Percentiles rank a stretch among this genome's conserved stretches.
phyloP scores from a whole-genome alignment of 2,113 vertebrate species.

The Muntiacus muntjak region DNA sequence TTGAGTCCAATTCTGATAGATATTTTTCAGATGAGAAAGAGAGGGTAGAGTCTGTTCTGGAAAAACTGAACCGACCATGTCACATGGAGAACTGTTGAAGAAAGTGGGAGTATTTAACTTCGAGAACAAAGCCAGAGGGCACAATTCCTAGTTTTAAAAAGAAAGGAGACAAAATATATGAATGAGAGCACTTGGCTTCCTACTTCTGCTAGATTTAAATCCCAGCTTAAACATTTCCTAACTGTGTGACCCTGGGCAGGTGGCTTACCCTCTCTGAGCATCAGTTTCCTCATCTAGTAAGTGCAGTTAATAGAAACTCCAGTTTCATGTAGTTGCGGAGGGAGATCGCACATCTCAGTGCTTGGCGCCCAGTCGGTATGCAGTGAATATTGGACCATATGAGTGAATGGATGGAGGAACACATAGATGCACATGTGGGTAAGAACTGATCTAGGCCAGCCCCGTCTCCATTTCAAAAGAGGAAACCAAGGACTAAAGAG shows the following conservation, averaged over 20 bases:
- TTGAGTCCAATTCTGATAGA: not conserved
- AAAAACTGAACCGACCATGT: not conserved
- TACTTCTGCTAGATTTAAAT: not conserved
- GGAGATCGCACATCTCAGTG: not conserved
- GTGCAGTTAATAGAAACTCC: not conserved
- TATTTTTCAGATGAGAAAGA: constrained; percentile 6
- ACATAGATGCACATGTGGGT: not conserved
- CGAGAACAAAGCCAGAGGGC: not conserved
- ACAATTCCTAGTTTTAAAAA: not conserved
- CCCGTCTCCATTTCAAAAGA: not conserved
- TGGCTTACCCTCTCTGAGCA: not conserved
- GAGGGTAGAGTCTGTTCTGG: not conserved
- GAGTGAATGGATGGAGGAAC: not conserved
- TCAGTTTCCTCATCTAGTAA: not conserved
- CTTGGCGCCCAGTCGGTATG: not conserved
- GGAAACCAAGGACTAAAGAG: not conserved
- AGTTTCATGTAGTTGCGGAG: not conserved
- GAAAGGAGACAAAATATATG: not conserved
- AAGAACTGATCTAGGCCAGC: not conserved
- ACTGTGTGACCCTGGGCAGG: not conserved
- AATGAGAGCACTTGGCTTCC: not conserved
- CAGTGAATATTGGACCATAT: not conserved
- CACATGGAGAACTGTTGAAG: not conserved
- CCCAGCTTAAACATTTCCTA: not conserved
- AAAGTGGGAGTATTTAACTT: not conserved